Base-by-base conservation (phyloP, 37 sponge, comb jelly and placozoan species). In the Halisarca cf. caerulea region DNA sequence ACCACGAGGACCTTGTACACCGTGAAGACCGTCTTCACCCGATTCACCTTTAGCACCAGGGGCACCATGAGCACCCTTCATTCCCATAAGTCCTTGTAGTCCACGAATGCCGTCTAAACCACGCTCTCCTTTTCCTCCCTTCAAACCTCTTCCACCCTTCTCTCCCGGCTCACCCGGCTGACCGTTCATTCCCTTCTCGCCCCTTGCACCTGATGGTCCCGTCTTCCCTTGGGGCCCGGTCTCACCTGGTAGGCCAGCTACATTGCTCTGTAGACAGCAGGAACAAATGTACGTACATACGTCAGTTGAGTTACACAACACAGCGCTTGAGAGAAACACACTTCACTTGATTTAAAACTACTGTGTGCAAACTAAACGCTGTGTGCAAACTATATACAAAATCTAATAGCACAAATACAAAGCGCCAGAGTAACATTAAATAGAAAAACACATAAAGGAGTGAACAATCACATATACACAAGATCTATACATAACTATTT, bases 21-120 rank as follows among this genome's bases (percentile, higher is more conserved):
- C 74, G 7, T 77, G 38, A 2, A 7, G 42, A 36, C 88, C 88
- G 62, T 57, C 54, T 36, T 9, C 43, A 30, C 88, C 88, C 3
- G 82, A 82, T 20, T 55, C 17, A 34, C 88, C 88, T 55, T 82
- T 83, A 7, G 64, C 38, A 8, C 88, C 88, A 47, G 78, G 78
- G 5, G 37, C 32, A 78, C 88, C 88, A 70, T 82, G 77, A 23
- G 1, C n/a, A 40, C 42, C 74, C 23, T 36, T 21, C 40, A 14
- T 38, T 8, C 43, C 74, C 18, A 7, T 8, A 40, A 40, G 37
- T 8, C 39, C 74, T 9, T 30, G 6, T 35, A 15, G 58, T 35
- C 47, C 82, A 81, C 41, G 42, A 18, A 45, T 3, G 3, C 53
- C 53, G 20, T 8, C 5, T n/a, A 41, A 43, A 9, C 72, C 85